A percentile compares a stretch with the other conserved stretches of the same genome.
These are phyloP conservation scores for Tenualosa thibaudeaui DNA, from an alignment of 2,797 vertebrate genomes.

Conservation along the genomic window DNA sequence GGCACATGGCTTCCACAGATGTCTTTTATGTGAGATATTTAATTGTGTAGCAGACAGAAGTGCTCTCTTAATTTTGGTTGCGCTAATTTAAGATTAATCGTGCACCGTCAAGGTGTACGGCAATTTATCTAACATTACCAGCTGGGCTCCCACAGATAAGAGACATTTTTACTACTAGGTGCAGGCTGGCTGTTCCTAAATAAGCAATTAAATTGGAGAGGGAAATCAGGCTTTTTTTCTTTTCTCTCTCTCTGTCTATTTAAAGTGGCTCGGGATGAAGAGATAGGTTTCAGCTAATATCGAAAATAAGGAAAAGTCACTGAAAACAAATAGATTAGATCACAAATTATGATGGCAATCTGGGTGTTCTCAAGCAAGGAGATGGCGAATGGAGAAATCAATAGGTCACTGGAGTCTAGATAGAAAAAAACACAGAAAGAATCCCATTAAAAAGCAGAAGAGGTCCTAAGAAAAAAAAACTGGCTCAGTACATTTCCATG, in stretches of 20 bases:
- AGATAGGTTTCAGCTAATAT: conserved; percentile 32
- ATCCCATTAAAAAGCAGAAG: conserved; percentile 12
- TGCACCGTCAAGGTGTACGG: background rate
- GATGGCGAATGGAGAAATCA: conserved; percentile 56
- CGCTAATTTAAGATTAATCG: conserved; percentile 53
- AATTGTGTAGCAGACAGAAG: background rate
- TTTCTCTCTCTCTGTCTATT: background rate
- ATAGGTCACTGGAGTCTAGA: conserved; percentile 50
- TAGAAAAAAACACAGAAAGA: conserved; percentile 22
- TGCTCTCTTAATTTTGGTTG: conserved; percentile 59
- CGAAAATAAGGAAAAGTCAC: conserved; percentile 24
- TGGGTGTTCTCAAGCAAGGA: conserved; percentile 54
- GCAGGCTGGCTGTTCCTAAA: conserved; percentile 54
- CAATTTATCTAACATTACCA: conserved; percentile 47
- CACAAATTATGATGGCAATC: conserved; percentile 62
- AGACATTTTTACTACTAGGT: conserved; percentile 60
- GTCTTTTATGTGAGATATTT: background rate
- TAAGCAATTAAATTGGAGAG: conserved; percentile 47
- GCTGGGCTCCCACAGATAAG: conserved; percentile 63
- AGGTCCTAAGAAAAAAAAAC: conserved; percentile 9
- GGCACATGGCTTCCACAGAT: background rate
- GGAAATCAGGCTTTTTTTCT: background rate
- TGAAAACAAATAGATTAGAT: conserved; percentile 58
- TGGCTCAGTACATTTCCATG: conserved; percentile 20
- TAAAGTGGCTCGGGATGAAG: conserved; percentile 16